phyloP scores from a whole-genome alignment of 2,888 invertebrate species.

The Ecliptopera silaceata region DNA sequence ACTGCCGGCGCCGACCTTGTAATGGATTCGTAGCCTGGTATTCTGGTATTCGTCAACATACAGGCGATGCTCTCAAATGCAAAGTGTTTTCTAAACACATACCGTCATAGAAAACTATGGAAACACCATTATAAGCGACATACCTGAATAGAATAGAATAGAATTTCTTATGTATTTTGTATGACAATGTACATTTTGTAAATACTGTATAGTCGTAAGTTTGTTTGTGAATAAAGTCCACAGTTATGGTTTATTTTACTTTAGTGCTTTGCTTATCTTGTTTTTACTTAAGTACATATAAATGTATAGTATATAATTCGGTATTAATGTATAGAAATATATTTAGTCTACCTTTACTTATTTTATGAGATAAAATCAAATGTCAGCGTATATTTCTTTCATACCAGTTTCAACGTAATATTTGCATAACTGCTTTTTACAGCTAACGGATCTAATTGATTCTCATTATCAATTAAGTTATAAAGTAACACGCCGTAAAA shows the following conservation, averaged over 20 bases:
- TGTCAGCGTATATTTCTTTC: neutral
- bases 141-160: too few relatives aligned
- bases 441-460: neutral
- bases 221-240: too few relatives aligned
- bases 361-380: neutral
- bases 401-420: neutral
- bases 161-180: too few relatives aligned
- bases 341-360: neutral
- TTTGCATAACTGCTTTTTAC: neutral
- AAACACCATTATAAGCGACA: slow-evolving; percentile 10
- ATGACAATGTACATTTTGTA: too few relatives aligned
- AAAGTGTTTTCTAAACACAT: slow-evolving; percentile 22
- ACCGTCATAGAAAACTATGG: slow-evolving; percentile 15
- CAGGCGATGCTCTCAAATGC: slow-evolving; percentile 7
- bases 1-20: slow-evolving; percentile 16
- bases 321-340: too few relatives aligned
- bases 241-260: too few relatives aligned
- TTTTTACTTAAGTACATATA: too few relatives aligned
- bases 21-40: slow-evolving; percentile 24
- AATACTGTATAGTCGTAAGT: too few relatives aligned
- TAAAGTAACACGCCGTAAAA: neutral
- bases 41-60: slow-evolving; percentile 21
- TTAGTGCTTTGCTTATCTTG: too few relatives aligned
- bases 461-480: slow-evolving; percentile 5
- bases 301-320: too few relatives aligned